These are phyloP conservation scores for Oriolus oriolus DNA, from an alignment of 2,113 vertebrate genomes.

Conservation along the genomic window DNA sequence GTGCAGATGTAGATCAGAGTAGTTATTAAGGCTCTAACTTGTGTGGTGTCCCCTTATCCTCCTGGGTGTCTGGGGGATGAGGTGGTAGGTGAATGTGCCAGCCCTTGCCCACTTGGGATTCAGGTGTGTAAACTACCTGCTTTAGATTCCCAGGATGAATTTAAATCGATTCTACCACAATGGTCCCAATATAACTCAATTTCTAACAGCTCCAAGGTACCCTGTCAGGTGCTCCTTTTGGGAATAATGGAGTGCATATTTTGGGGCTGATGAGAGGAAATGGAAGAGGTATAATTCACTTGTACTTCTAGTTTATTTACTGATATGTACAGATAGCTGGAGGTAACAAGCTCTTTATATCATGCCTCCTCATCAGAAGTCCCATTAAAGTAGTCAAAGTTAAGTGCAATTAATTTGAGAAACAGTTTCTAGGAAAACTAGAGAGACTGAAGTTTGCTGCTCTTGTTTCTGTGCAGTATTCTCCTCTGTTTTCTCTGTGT, in stretches of 20 bases:
- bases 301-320: background rate
- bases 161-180: background rate
- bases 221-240: background rate
- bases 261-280: background rate
- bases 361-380: background rate
- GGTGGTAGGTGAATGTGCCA: background rate
- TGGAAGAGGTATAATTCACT: background rate
- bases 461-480: background rate
- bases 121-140: background rate
- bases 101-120: background rate
- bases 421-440: background rate
- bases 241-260: accelerated
- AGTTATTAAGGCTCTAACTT: background rate
- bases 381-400: background rate
- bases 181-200: background rate
- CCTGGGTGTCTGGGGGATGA: background rate
- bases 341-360: background rate
- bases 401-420: background rate
- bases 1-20: background rate
- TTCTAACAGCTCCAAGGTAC: background rate
- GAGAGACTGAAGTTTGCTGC: background rate
- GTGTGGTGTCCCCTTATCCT: background rate
- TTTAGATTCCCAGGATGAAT: background rate
- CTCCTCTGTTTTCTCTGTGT: background rate
- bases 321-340: background rate